Evolutionary conservation across 2,888 invertebrate species (phyloP).

Genomic region (Amblyjoppa proteus): DNA sequence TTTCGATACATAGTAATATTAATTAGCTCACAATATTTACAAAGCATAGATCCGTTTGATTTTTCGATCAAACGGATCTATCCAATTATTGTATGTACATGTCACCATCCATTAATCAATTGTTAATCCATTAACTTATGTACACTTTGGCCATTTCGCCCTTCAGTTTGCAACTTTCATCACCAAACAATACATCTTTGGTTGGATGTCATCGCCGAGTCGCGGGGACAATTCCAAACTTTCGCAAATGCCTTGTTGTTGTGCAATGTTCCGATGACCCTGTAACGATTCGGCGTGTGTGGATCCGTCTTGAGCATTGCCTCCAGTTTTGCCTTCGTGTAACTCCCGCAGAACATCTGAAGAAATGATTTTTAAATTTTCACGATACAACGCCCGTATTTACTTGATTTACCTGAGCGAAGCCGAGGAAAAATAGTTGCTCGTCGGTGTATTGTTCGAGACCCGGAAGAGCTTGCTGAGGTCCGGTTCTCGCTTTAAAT

Average conservation of each 20-base stretch:
- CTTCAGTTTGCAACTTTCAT: slow-evolving; percentile 62
- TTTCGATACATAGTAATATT: slow-evolving; percentile 4
- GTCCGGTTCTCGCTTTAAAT: slow-evolving; percentile 74
- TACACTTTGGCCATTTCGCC: slow-evolving; percentile 23
- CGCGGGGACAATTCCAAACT: slow-evolving; percentile 89
- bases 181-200: slow-evolving; percentile 90
- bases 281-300: slow-evolving; percentile 90
- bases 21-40: not conserved
- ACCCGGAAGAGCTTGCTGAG: slow-evolving; percentile 87
- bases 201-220: slow-evolving; percentile 89
- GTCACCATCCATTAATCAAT: too few species aligned
- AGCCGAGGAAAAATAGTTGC: slow-evolving; percentile 93
- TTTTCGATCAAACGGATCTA: not conserved
- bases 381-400: not conserved
- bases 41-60: too few species aligned
- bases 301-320: slow-evolving; percentile 89
- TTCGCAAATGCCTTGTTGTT: slow-evolving; percentile 89
- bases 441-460: slow-evolving; percentile 89
- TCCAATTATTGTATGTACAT: not conserved
- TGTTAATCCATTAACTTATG: not conserved
- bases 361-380: slow-evolving; percentile 52
- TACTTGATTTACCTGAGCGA: slow-evolving; percentile 88
- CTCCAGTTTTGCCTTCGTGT: slow-evolving; percentile 90
- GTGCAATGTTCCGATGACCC: slow-evolving; percentile 90
- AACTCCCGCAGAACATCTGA: slow-evolving; percentile 94